phyloP scores from a whole-genome alignment of 2,113 vertebrate genomes.

The Cygnus buccinator region DNA sequence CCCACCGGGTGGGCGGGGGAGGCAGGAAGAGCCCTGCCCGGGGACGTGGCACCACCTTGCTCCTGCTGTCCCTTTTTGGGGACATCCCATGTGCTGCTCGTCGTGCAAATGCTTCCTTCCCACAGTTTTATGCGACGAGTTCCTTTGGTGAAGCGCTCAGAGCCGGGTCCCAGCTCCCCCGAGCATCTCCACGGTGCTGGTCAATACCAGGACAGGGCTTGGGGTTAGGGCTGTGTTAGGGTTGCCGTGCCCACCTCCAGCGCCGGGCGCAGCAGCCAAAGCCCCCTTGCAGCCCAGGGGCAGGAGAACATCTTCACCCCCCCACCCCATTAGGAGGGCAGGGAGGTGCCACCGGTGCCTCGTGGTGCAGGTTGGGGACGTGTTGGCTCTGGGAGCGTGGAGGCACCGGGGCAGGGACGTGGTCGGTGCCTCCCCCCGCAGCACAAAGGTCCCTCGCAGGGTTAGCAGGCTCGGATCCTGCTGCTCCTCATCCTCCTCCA shows the following conservation, averaged over 20 bases:
- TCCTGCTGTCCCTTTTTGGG: not conserved
- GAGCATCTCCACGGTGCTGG: not conserved
- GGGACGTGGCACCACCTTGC: not conserved
- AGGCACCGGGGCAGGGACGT: too few relatives aligned
- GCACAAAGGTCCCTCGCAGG: too few relatives aligned
- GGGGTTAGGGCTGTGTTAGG: too few relatives aligned
- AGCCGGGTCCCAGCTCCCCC: not conserved
- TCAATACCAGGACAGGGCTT: too few relatives aligned
- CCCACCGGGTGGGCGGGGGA: not conserved
- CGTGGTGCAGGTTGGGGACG: too few relatives aligned
- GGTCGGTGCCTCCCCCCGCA: too few relatives aligned
- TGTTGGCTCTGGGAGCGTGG: too few relatives aligned
- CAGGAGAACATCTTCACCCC: not conserved
- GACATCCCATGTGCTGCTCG: rapidly evolving
- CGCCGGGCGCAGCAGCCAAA: too few relatives aligned
- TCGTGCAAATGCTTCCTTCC: not conserved
- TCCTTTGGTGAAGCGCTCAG: not conserved
- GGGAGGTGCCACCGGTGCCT: not conserved
- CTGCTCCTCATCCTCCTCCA: too few relatives aligned
- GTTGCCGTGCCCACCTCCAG: not conserved
- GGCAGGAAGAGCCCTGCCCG: not conserved
- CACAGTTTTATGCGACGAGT: not conserved
- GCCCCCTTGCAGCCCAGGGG: not conserved
- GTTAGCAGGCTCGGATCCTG: too few relatives aligned
- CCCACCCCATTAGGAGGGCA: not conserved